phyloP scores from a whole-genome alignment of 2,797 vertebrate genomes.

The Catostomus latipinnis region DNA sequence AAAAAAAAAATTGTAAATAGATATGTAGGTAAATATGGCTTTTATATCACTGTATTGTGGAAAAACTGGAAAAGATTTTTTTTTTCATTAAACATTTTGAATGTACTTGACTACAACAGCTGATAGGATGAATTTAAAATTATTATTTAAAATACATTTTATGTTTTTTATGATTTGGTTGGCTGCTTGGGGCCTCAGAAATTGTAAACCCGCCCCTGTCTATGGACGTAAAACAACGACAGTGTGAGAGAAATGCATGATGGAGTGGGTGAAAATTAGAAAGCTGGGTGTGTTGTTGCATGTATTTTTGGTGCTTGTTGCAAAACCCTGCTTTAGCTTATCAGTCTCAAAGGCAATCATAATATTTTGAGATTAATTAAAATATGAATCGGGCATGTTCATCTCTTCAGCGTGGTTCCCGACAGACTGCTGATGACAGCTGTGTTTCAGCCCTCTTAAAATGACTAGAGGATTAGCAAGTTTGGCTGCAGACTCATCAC shows the following conservation, averaged over 20 bases:
- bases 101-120: too few relatives aligned
- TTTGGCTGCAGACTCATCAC: slow-evolving; percentile 41
- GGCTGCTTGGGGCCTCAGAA: too few relatives aligned
- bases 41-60: too few relatives aligned
- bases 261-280: slow-evolving; percentile 28
- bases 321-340: slow-evolving; percentile 28
- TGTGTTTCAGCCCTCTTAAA: slow-evolving; percentile 39
- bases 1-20: too few relatives aligned
- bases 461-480: slow-evolving; percentile 32
- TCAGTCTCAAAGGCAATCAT: slow-evolving; percentile 43
- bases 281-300: background rate
- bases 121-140: too few relatives aligned
- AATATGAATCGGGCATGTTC: slow-evolving; percentile 45
- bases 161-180: too few relatives aligned
- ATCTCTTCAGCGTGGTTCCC: slow-evolving; percentile 13
- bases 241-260: background rate
- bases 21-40: too few relatives aligned
- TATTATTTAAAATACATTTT: too few relatives aligned
- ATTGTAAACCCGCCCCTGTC: too few relatives aligned
- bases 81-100: too few relatives aligned
- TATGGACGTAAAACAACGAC: background rate
- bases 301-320: slow-evolving; percentile 43
- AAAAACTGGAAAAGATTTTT: too few relatives aligned
- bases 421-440: slow-evolving; percentile 43
- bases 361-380: slow-evolving; percentile 59